These are phyloP conservation scores for Caenorhabditis uteleia DNA, from an alignment of 2,888 invertebrate species.

Conservation along the genomic window DNA sequence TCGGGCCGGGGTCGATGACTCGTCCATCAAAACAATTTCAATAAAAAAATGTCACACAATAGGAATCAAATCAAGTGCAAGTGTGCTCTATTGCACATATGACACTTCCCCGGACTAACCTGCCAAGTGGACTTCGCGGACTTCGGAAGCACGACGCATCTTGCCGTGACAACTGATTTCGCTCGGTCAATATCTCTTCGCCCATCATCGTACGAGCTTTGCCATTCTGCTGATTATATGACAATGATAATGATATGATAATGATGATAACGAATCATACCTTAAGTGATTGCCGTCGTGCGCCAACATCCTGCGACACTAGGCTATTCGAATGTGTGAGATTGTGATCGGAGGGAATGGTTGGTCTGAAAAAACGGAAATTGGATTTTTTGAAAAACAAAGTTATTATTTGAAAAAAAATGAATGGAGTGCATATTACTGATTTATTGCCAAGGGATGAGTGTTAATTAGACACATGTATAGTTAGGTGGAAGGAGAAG, in stretches of 20 bases:
- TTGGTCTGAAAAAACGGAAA: slow-evolving; percentile 19
- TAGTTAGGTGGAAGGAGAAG: too few relatives aligned
- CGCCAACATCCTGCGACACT: slow-evolving; percentile 27
- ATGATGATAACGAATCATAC: slow-evolving; percentile 8
- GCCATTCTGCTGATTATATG: slow-evolving; percentile 24
- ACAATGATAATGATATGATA: neutral
- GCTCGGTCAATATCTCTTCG: slow-evolving; percentile 40
- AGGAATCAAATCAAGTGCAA: too few relatives aligned
- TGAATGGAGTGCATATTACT: neutral
- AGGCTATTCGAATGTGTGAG: slow-evolving; percentile 39
- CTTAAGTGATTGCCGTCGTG: slow-evolving; percentile 35
- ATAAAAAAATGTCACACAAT: too few relatives aligned
- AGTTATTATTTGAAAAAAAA: too few relatives aligned
- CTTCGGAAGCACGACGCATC: slow-evolving; percentile 39
- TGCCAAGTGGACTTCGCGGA: slow-evolving; percentile 31
- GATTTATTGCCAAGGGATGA: too few relatives aligned
- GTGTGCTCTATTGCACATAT: too few relatives aligned
- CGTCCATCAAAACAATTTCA: too few relatives aligned
- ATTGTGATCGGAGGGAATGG: slow-evolving; percentile 38
- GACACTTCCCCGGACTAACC: slow-evolving; percentile 19
- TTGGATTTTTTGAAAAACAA: neutral
- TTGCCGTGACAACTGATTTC: slow-evolving; percentile 41
- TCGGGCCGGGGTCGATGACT: too few relatives aligned
- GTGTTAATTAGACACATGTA: too few relatives aligned
- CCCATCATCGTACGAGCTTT: slow-evolving; percentile 50